Base-by-base conservation (phyloP, 30 jellyfish, hydroid and myxozoan species). In the Pelagia noctiluca region DNA sequence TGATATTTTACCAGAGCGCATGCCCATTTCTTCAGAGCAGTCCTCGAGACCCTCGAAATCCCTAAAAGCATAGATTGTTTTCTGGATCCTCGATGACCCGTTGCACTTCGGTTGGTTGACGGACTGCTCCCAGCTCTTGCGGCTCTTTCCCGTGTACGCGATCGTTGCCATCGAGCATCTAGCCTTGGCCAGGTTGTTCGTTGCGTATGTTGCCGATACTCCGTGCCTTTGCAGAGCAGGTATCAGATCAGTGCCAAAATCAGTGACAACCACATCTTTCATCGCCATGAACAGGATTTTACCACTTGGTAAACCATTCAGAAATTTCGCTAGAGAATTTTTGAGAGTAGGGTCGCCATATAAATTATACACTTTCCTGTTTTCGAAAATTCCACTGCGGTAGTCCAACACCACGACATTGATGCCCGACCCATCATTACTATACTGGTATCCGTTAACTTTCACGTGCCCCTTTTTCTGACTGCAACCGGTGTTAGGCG, bases 151-250 rank as follows among this genome's bases (percentile, higher is more conserved):
- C 32, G 83, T 71, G 68, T 18, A 71, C 8, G 26, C 46, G 8
- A 37, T 42, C 8, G 31, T 29, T 22, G 83, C 83, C 83, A 71
- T 19, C 7, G 83, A 71, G 42, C 66, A 35, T 22, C 50, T 36
- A 2, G n/a, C 3, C 19, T 37, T 71, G 25, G 83, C 69, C 18
- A 47, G 30, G 26, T n/a, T 18, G 32, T n/a, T 23, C n/a, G 68
- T 71, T 21, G 83, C 83, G 32, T 35, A 71, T 18, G 83, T 36
- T 71, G 68, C 83, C 37, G 83, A 71, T 0, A 71, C 83, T n/a
- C 83, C 83, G 13, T n/a, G 66, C 33, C 30, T 71, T 38, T 71
- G 83, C 47, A 71, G 46, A 16, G 83, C 83, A 23, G 53, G 8
- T 23, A 68, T 68, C 34, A 71, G 64, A 37, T 71, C 29, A 47